Evolutionary conservation across 2,888 invertebrate genomes (phyloP), one percentile per base, ranked within the genome.

Genomic region (Athalia cordata): DNA sequence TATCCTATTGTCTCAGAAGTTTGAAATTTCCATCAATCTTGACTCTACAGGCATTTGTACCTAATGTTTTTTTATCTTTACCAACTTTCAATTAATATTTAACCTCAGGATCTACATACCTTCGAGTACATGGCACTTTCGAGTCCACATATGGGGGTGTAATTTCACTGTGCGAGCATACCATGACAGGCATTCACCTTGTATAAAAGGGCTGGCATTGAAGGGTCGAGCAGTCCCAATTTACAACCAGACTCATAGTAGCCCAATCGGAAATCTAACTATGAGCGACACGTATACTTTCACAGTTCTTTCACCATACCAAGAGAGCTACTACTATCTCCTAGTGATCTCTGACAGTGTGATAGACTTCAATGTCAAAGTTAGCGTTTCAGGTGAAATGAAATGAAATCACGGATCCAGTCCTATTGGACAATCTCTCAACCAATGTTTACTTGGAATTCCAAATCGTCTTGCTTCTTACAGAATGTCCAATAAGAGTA

Each of bases 311-410:
- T 87, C 90, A 59, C 92, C 92, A 0, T 90, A 85, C 80, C 90
- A 91, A 77, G 90, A 91, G 80, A 88, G 89, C 57, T 91, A 91
- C 84, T 91, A 92, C 83, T 92, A 92, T 84, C 82, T 92, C 64
- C 84, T 91, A 80, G 86, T 92, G 50, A 87, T 90, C 29, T 89
- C 91, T 1, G 89, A 88, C 79, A 89, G 89, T 77, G 86, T 89
- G 67, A 89, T 91, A 67, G 86, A 87, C 43, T 90, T 91, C 80
- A 90, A 89, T 79, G 82, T 91, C 47, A 86, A 90, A 81, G 87
- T 91, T 75, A 85, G 84, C 1, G 85, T 86, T 50, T 83, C 83
- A 80, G 89, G 90, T 90, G 82, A 83, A 83, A 81, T 66, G 11
- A 72, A 15, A 72, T 13, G 11, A n/a, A 13, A n/a, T 3, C 49